phyloP scores from a whole-genome alignment of 2,113 vertebrate genomes.

The Anseranas semipalmata region DNA sequence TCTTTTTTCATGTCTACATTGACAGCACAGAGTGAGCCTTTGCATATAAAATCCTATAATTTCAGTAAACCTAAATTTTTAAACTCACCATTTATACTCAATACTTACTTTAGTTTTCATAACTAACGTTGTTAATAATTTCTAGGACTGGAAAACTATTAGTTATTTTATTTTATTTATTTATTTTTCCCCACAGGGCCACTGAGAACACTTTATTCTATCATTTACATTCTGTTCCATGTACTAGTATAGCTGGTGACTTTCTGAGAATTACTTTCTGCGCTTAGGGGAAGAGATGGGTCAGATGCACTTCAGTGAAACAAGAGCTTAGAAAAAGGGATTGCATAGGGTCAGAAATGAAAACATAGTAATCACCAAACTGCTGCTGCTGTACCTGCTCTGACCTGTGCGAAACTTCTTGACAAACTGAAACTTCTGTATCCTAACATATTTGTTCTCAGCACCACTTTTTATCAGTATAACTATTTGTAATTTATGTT shows the following conservation, averaged over 20 bases:
- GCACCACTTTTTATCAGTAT: rapidly evolving
- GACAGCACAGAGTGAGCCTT: neutral
- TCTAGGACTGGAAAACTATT: neutral
- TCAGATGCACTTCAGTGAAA: neutral
- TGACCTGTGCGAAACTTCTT: neutral
- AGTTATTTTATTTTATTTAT: neutral
- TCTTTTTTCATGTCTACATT: neutral
- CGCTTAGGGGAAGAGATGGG: neutral
- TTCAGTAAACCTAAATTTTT: neutral
- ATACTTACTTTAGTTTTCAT: neutral
- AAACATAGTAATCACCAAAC: neutral
- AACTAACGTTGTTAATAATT: neutral
- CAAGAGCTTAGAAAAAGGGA: neutral
- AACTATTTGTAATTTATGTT: neutral
- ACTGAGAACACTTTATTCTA: neutral
- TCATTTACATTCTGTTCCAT: neutral
- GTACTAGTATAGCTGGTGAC: neutral
- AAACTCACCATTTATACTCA: neutral
- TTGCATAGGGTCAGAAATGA: neutral
- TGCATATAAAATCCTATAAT: neutral
- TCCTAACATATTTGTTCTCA: neutral
- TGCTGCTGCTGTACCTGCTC: neutral
- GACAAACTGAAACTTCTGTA: neutral
- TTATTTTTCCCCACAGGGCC: neutral
- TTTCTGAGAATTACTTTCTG: slow-evolving; percentile 3